Base-by-base conservation (phyloP, 2,113 vertebrate genomes). In the Calidris pugnax region DNA sequence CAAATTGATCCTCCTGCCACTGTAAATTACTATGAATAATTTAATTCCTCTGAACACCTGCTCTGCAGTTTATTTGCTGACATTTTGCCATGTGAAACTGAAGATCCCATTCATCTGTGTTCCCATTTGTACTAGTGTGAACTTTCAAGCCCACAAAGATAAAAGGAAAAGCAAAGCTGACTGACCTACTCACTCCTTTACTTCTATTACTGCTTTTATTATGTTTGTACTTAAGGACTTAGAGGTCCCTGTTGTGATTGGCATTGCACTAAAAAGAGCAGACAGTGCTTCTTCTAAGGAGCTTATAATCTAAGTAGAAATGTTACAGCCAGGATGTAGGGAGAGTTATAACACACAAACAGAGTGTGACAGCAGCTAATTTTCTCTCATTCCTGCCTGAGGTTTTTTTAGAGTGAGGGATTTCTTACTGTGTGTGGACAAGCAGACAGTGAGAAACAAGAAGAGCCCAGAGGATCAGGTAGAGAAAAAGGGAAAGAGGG, bases 1-100 rank as follows among this genome's bases (percentile, higher is more conserved):
- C 81, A 83, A 20, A 85, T 16, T 73, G 79, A 84, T 60, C 78
- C 32, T 92, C 32, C 84, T 77, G 51, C 39, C 39, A 27, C 2
- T 28, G 89, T 68, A 84, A 94, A 93, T 95, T 84, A 43, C 33
- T 12, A 0, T 3, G 62, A 81, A 71, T 53, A 21, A 5, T 83
- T 93, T 90, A 64, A 90, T 94, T 86, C 59, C 79, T 48, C 79
- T 7, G 4, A 92, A 85, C 95, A 96, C 85, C 96, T 96, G 95
- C 85, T 94, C 92, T 74, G 56, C 73, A 51, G 56, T 79, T 92
- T 21, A 28, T 66, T 64, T 82, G 64, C 68, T 74, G 93, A 71
- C 9, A 6, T 81, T 86, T 75, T 47, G 33, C 51, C 32, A 33
- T 0, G 0, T 89, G 72, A 19, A 83, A 80, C n/a, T 1, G 37